Evolutionary conservation across 2,888 invertebrate species (phyloP), one percentile per base, ranked within the genome.

Genomic region (Aphodius granarius): DNA sequence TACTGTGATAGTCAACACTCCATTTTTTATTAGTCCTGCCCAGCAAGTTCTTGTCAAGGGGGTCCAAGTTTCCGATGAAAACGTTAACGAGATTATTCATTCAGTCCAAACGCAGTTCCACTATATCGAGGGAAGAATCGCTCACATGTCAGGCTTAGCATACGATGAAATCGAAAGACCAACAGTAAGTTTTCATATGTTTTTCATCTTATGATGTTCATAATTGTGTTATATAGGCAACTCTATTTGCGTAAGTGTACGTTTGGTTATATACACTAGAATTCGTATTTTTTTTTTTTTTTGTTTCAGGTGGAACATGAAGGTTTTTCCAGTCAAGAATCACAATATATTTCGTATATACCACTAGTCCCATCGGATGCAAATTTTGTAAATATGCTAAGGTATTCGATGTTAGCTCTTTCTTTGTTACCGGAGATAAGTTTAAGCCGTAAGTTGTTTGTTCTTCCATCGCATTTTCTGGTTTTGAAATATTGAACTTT

Each of bases 21-120:
- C 94, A 73, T 93, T 94, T 86, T 90, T 93, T 81, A 90, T 91
- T 78, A 92, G 91, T 81, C 91, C 91, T 22, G 91, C 92, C 19
- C 93, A 94, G 84, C 92, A 94, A 89, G 93, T 93, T 72, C 86
- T 94, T 81, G 90, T 92, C 23, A 93, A 94, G 86, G 94, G 94
- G 70, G 91, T 92, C 86, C 87, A 91, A 78, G 87, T 94, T 74
- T 91, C 91, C 66, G 84, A 86, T 73, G 86, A 88, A 76, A 94
- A 93, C 85, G 86, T 93, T 70, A 87, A 88, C 71, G 86, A 88
- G 74, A 89, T 93, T 75, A 86, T 93, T 76, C 86, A 87, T 74
- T 88, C 88, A 72, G 89, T 94, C 68, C 88, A 90, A 78, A 85
- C 85, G 71, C 90, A 92, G 81, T 89, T 94, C 80, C 88, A 89